Evolutionary conservation across 2,797 vertebrate species (phyloP).

Genomic region (Coluber constrictor): DNA sequence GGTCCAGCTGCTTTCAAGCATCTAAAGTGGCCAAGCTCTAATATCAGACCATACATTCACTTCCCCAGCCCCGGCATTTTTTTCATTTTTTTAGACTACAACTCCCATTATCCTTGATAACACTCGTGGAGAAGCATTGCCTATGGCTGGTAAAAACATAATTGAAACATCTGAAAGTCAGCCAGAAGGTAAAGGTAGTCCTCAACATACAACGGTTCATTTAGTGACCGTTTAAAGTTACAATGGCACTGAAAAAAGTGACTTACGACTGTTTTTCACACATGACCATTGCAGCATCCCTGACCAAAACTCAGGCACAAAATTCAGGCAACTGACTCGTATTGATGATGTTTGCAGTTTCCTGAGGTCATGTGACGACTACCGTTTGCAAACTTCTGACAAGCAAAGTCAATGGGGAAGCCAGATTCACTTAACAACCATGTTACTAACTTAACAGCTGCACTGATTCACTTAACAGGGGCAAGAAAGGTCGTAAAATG

Average conservation of each 20-base stretch:
- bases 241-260: neutral
- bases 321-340: neutral
- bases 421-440: neutral
- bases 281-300: neutral
- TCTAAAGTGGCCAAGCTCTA: neutral
- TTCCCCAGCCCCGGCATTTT: neutral
- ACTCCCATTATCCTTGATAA: neutral
- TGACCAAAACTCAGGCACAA: neutral
- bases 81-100: neutral
- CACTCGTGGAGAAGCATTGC: neutral
- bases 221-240: neutral
- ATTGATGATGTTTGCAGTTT: neutral
- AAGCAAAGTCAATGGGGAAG: neutral
- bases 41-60: neutral
- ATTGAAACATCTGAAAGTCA: neutral
- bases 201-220: neutral
- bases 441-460: too few relatives aligned
- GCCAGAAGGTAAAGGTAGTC: neutral
- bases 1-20: neutral
- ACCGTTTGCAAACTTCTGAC: too few relatives aligned
- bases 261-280: neutral
- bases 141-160: neutral
- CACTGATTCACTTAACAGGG: too few relatives aligned
- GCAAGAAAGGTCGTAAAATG: neutral
- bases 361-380: too few relatives aligned